Percentiles rank a stretch among this genome's conserved stretches.
phyloP scores from a whole-genome alignment of 2,113 vertebrate species.

The Heterotilapia buettikoferi region DNA sequence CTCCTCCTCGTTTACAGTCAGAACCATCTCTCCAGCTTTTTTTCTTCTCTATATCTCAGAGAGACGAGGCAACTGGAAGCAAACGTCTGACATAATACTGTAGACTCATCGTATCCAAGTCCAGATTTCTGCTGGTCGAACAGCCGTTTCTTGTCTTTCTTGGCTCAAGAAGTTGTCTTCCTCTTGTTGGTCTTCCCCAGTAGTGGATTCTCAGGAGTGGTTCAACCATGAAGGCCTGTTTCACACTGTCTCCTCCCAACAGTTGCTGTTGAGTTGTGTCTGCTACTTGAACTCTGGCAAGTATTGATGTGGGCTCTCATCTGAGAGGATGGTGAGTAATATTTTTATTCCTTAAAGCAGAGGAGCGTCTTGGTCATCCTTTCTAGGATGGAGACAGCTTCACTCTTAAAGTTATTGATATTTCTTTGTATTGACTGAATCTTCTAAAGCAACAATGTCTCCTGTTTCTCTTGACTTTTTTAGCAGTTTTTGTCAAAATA shows the following conservation, averaged over 20 bases:
- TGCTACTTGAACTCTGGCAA: neutral
- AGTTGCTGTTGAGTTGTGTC: neutral
- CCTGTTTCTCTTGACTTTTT: neutral
- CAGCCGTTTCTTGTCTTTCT: neutral
- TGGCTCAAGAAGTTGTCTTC: neutral
- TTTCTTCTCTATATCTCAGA: neutral
- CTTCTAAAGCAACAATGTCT: neutral
- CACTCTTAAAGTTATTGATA: neutral
- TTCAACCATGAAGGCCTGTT: neutral
- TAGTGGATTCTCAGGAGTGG: neutral
- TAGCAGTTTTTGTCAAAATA: neutral
- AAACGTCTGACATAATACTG: neutral
- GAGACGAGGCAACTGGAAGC: accelerated
- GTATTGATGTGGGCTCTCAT: neutral
- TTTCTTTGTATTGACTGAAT: neutral
- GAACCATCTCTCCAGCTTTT: accelerated
- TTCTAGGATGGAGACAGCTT: neutral
- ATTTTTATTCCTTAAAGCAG: neutral
- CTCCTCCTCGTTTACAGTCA: neutral
- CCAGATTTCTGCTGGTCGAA: neutral
- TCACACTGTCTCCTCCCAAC: neutral
- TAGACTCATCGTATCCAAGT: neutral
- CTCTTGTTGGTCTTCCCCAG: neutral
- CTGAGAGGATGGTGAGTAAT: neutral
- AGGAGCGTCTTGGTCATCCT: neutral